Conservation (phyloP, 53 echinoderm and acorn worm species). For the Arbacia lixula region DNA sequence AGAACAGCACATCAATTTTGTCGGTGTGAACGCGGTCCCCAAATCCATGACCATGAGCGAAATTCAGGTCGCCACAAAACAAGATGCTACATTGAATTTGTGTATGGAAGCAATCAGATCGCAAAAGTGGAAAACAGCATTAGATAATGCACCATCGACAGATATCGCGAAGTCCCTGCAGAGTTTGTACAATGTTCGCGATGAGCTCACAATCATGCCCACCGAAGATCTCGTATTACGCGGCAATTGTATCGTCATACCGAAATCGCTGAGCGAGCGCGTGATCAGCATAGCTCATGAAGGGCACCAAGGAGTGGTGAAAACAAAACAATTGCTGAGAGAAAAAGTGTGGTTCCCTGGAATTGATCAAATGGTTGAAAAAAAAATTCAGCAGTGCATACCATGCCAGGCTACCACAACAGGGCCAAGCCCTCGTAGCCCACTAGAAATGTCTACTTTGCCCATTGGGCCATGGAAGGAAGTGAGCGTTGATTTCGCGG, state of each 20-base stretch:
- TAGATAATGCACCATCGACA: neutral
- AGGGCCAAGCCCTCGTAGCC: too few species aligned
- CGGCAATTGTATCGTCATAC: conserved; percentile 66
- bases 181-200: conserved; percentile 48
- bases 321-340: conserved; percentile 65
- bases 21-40: conserved; percentile 59
- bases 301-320: conserved; percentile 78
- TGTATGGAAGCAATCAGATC: conserved; percentile 57
- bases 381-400: conserved; percentile 60
- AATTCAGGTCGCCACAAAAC: neutral
- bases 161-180: neutral
- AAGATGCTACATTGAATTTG: neutral
- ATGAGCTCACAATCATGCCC: conserved; percentile 57
- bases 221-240: conserved; percentile 58
- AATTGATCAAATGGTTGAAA: conserved; percentile 59
- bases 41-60: conserved; percentile 40
- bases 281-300: conserved; percentile 61
- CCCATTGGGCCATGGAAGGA: conserved; percentile 63
- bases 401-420: conserved; percentile 62
- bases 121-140: conserved; percentile 15
- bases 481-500: conserved; percentile 77
- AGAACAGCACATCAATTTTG: conserved; percentile 58
- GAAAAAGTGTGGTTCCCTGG: conserved; percentile 81
- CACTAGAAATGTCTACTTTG: conserved; percentile 66
- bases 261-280: conserved; percentile 47